phyloP scores from a whole-genome alignment of 2,113 vertebrate genomes.

The Hippocampus guttulatus region DNA sequence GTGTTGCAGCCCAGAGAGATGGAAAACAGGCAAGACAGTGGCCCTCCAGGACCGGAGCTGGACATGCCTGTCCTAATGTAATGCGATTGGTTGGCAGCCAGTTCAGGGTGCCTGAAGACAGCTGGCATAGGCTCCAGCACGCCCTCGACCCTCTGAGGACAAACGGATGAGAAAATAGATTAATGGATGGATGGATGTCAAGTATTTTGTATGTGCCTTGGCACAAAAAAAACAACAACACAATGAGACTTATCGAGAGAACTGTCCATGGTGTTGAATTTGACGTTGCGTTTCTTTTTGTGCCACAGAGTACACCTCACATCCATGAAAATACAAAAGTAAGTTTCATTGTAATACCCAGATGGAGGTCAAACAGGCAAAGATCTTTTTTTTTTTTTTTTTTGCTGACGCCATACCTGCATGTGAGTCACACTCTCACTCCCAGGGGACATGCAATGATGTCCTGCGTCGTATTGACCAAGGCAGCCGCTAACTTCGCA shows the following conservation, averaged over 20 bases:
- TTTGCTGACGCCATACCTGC: not conserved
- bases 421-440: constrained; percentile 49
- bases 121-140: too few relatives aligned
- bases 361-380: not conserved
- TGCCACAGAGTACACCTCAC: not conserved
- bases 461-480: constrained; percentile 7
- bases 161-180: too few relatives aligned
- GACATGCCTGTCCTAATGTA: too few relatives aligned
- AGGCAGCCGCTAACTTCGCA: constrained; percentile 32
- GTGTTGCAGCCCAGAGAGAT: too few relatives aligned
- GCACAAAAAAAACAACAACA: not conserved
- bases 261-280: constrained; percentile 65
- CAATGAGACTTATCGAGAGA: constrained; percentile 3
- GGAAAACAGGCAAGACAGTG: too few relatives aligned
- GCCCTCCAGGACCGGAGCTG: too few relatives aligned
- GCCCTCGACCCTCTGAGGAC: too few relatives aligned
- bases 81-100: too few relatives aligned
- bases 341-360: not conserved
- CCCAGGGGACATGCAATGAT: constrained; percentile 1
- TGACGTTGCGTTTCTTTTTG: not conserved
- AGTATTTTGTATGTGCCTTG: not conserved
- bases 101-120: too few relatives aligned
- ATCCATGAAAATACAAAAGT: not conserved
- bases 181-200: too few relatives aligned
- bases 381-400: not conserved